Evolutionary conservation across 2,113 vertebrate genomes (phyloP).

Genomic region (Amblyornis subalaris): DNA sequence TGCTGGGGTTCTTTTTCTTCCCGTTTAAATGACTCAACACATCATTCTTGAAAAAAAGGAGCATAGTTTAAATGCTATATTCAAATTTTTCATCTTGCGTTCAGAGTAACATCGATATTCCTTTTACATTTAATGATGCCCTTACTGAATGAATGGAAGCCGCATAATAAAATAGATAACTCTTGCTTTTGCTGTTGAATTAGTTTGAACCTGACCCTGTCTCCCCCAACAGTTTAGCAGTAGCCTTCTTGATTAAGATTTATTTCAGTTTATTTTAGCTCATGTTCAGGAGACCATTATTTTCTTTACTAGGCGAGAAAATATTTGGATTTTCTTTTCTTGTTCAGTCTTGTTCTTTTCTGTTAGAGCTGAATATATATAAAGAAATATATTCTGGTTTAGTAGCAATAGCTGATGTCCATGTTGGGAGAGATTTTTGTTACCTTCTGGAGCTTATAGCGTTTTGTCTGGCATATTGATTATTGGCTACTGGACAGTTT

Average conservation of each 20-base stretch:
- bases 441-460: background rate
- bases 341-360: background rate
- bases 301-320: background rate
- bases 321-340: background rate
- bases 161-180: background rate
- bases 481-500: background rate
- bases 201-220: background rate
- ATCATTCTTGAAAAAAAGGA: background rate
- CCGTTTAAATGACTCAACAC: background rate
- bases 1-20: background rate
- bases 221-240: background rate
- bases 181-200: background rate
- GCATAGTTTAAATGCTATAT: background rate
- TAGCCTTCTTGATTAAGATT: background rate
- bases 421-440: background rate
- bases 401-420: background rate
- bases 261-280: constrained; percentile 2
- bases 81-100: background rate
- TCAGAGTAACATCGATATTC: background rate
- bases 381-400: background rate
- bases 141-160: background rate
- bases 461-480: background rate
- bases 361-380: background rate
- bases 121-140: background rate
- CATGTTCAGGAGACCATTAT: background rate